Conservation (phyloP, 2,113 vertebrate species). For the Melanerpes aurifrons region DNA sequence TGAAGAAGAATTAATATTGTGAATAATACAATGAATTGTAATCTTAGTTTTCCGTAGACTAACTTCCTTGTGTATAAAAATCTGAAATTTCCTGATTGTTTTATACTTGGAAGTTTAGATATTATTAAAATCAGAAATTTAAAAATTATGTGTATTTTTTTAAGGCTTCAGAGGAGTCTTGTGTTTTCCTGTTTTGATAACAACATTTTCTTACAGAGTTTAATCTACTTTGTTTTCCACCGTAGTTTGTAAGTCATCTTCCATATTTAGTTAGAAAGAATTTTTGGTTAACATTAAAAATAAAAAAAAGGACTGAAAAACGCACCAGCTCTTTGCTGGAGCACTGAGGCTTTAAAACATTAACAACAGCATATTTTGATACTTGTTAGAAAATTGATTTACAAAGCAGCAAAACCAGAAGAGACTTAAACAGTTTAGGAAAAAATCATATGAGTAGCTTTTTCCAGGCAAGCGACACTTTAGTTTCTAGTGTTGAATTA, state of each 20-base stretch:
- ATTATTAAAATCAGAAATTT: background rate
- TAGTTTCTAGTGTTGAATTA: background rate
- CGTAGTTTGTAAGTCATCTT: background rate
- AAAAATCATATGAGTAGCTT: background rate
- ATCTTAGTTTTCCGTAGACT: background rate
- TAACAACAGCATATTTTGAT: background rate
- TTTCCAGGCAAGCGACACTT: rapidly evolving
- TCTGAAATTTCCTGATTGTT: rapidly evolving
- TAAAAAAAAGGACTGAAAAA: background rate
- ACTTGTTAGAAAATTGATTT: background rate
- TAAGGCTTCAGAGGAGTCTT: background rate
- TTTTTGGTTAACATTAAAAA: background rate
- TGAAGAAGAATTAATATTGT: background rate
- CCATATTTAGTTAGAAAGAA: background rate
- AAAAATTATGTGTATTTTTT: background rate
- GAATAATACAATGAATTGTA: background rate
- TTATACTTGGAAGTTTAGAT: background rate
- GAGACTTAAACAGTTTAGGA: background rate
- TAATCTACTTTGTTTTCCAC: background rate
- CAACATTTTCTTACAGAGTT: background rate
- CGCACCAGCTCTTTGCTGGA: background rate
- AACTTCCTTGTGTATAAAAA: background rate
- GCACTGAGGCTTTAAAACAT: background rate
- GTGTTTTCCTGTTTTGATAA: rapidly evolving
- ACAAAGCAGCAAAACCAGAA: background rate